These are phyloP conservation scores for Oscheius myriophilus DNA, from an alignment of 2,888 invertebrate genomes.

Conservation along the genomic window DNA sequence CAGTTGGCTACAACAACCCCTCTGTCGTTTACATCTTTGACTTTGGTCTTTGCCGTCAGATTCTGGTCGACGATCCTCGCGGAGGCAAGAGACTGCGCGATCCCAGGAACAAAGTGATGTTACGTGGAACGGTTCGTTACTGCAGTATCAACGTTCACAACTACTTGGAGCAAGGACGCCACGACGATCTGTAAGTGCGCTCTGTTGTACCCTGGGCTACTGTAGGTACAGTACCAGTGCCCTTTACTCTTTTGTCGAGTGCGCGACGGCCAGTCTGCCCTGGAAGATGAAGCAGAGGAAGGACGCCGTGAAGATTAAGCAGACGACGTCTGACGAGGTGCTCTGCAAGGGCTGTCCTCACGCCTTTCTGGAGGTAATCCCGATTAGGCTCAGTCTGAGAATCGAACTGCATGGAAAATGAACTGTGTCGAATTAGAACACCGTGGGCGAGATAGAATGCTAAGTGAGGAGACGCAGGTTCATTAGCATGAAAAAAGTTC, in stretches of 20 bases:
- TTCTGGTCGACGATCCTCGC: constrained; percentile 71
- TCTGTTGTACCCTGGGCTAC: too few relatives aligned
- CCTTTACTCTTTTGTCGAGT: constrained; percentile 58
- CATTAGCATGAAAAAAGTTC: too few relatives aligned
- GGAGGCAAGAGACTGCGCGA: constrained; percentile 48
- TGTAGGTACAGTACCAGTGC: constrained; percentile 25
- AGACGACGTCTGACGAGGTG: constrained; percentile 44
- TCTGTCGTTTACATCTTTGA: constrained; percentile 60
- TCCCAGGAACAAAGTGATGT: constrained; percentile 50
- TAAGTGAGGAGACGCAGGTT: too few relatives aligned
- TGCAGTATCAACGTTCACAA: constrained; percentile 98
- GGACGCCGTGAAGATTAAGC: constrained; percentile 55
- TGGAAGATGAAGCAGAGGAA: constrained; percentile 61
- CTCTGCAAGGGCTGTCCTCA: constrained; percentile 45
- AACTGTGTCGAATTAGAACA: too few relatives aligned
- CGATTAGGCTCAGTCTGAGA: too few relatives aligned
- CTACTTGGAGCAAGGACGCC: constrained; percentile 96
- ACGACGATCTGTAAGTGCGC: constrained; percentile 84
- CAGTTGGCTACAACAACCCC: constrained; percentile 36
- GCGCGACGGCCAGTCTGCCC: constrained; percentile 58
- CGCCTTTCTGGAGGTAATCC: constrained; percentile 48
- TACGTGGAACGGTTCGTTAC: constrained; percentile 89
- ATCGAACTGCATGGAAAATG: too few relatives aligned
- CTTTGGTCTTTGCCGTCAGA: constrained; percentile 65
- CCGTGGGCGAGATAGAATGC: too few relatives aligned